Evolutionary conservation across 2,888 invertebrate genomes (phyloP).

Genomic region (Caenorhabditis sp.): DNA sequence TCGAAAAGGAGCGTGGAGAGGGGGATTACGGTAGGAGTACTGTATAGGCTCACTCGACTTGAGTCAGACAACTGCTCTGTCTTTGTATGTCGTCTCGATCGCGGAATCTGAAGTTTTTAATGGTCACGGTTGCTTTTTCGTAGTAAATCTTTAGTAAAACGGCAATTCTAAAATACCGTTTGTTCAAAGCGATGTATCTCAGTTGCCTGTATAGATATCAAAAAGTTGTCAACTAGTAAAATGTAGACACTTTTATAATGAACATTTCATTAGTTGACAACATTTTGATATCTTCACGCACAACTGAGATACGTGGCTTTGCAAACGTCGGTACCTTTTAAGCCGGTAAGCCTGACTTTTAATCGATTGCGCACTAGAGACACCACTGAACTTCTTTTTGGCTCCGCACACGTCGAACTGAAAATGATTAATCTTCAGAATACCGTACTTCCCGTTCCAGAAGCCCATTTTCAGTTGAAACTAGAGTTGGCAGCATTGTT

Average conservation of each 20-base stretch:
- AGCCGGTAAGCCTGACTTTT: conserved; percentile 59
- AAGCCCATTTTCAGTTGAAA: neutral
- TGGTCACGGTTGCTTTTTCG: too few relatives aligned
- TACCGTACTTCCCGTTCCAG: too few relatives aligned
- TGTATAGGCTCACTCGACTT: conserved; percentile 30
- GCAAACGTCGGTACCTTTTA: conserved; percentile 33
- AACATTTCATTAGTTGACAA: too few relatives aligned
- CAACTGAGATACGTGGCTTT: too few relatives aligned
- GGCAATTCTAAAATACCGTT: too few relatives aligned
- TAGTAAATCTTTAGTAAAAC: too few relatives aligned
- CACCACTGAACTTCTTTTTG: conserved; percentile 60
- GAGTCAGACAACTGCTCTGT: conserved; percentile 60
- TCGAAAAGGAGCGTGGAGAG: neutral
- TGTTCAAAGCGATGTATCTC: too few relatives aligned
- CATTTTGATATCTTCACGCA: too few relatives aligned
- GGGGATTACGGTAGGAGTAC: neutral
- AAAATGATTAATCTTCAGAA: too few relatives aligned
- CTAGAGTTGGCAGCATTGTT: too few relatives aligned
- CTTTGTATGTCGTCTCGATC: conserved; percentile 56
- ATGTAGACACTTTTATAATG: too few relatives aligned
- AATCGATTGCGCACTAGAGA: conserved; percentile 59
- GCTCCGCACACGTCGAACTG: conserved; percentile 46
- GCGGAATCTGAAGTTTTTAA: conserved; percentile 38
- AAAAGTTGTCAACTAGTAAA: neutral
- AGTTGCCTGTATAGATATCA: too few relatives aligned